These are phyloP conservation scores for Chaunax sp. DNA, from an alignment of 2,797 vertebrate species.

Conservation along the genomic window DNA sequence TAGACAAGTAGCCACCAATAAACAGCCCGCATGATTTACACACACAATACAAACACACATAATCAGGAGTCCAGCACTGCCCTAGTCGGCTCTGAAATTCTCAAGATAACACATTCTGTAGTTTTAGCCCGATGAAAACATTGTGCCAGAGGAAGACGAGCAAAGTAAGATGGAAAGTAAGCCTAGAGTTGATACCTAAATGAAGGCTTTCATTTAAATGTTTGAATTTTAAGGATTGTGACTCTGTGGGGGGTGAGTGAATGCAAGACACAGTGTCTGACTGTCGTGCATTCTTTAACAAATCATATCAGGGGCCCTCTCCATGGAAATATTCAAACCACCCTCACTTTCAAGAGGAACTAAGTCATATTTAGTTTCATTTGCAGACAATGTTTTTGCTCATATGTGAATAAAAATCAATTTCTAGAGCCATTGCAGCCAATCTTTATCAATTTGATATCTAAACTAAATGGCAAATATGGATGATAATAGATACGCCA, in stretches of 20 bases:
- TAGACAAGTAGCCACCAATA: constrained; percentile 44
- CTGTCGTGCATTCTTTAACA: constrained; percentile 49
- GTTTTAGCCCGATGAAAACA: constrained; percentile 1
- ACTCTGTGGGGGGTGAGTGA: constrained; percentile 14
- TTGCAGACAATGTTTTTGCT: constrained; percentile 14
- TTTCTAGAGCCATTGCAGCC: too few species aligned
- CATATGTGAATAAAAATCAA: constrained; percentile 13
- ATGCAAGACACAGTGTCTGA: constrained; percentile 28
- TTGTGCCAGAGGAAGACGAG: constrained; percentile 12
- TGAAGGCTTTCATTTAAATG: constrained; percentile 39
- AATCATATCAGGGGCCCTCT: constrained; percentile 33
- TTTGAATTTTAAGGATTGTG: constrained; percentile 32
- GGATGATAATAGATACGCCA: too few species aligned
- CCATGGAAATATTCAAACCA: constrained; percentile 36
- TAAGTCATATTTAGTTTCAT: constrained; percentile 18
- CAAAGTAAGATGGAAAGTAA: constrained; percentile 21
- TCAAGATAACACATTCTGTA: background rate
- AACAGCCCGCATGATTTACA: constrained; percentile 25
- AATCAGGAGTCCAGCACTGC: constrained; percentile 7
- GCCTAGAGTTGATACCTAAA: constrained; percentile 37
- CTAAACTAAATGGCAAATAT: too few species aligned
- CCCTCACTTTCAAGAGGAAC: constrained; percentile 15
- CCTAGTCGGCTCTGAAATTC: constrained; percentile 17
- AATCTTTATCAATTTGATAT: too few species aligned
- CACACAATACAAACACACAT: background rate